Percentiles rank a stretch among this genome's conserved stretches.
Conservation (phyloP, 2,888 invertebrate genomes). For the Tipula confusa region DNA sequence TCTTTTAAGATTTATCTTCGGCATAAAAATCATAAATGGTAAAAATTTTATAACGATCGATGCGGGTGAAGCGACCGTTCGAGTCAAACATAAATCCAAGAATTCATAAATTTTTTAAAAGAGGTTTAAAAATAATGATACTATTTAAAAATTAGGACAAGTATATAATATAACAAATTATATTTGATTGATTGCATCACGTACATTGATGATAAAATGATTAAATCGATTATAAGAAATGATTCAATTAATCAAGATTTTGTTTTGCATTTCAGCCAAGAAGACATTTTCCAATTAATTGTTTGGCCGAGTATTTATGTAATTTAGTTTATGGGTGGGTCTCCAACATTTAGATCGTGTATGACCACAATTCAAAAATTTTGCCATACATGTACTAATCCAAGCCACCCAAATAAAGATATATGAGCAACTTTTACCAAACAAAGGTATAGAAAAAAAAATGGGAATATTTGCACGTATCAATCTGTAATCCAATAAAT, state of each 20-base stretch:
- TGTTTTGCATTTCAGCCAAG: not conserved
- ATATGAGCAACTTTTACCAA: not conserved
- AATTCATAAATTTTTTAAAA: no score
- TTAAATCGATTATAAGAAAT: not conserved
- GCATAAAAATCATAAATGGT: no score
- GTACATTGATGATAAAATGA: not conserved
- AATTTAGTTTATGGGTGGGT: not conserved
- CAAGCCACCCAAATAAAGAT: no score
- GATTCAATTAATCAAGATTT: not conserved
- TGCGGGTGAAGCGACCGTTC: no score
- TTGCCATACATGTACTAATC: not conserved
- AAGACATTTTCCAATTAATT: not conserved
- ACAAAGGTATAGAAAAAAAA: not conserved
- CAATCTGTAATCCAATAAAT: slow-evolving; percentile 12
- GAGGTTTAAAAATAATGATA: no score
- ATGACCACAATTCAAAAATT: not conserved
- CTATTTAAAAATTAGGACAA: no score
- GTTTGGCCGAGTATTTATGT: not conserved
- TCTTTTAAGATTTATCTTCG: no score
- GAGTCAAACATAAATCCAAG: no score
- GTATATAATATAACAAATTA: not conserved
- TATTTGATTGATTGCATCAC: not conserved
- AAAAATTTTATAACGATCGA: no score
- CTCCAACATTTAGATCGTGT: not conserved
- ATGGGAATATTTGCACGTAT: not conserved